Conservation (phyloP, 2,113 vertebrate genomes). For the Cyphomyrus discorhynchus region DNA sequence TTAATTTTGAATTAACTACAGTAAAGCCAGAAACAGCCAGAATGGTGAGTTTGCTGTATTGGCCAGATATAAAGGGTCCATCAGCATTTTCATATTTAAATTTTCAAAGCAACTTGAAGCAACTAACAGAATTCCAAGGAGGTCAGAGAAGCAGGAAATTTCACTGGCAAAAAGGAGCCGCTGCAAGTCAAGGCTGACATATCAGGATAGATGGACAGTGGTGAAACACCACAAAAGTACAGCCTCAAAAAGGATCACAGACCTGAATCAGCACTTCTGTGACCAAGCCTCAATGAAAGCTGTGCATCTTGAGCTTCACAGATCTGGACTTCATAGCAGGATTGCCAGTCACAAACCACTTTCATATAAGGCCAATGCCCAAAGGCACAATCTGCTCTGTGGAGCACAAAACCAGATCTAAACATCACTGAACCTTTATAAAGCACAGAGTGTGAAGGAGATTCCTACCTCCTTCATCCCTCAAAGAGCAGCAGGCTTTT, state of each 20-base stretch:
- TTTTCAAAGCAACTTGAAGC: neutral
- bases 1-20: neutral
- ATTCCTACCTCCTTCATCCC: neutral
- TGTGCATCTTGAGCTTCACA: neutral
- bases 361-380: neutral
- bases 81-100: neutral
- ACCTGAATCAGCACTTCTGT: neutral
- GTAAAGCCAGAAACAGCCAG: neutral
- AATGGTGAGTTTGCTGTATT: neutral
- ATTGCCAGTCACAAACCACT: neutral
- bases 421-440: neutral
- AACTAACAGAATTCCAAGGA: neutral
- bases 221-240: neutral
- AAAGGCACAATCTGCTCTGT: neutral
- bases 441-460: neutral
- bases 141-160: neutral
- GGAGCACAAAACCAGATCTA: neutral
- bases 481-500: neutral
- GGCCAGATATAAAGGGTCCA: neutral
- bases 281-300: neutral
- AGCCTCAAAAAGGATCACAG: neutral
- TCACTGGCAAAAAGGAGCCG: neutral
- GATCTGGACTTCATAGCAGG: neutral
- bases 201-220: neutral
- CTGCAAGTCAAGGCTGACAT: neutral